Conservation (phyloP, 2,888 invertebrate genomes). For the Leucoptera coffeella region DNA sequence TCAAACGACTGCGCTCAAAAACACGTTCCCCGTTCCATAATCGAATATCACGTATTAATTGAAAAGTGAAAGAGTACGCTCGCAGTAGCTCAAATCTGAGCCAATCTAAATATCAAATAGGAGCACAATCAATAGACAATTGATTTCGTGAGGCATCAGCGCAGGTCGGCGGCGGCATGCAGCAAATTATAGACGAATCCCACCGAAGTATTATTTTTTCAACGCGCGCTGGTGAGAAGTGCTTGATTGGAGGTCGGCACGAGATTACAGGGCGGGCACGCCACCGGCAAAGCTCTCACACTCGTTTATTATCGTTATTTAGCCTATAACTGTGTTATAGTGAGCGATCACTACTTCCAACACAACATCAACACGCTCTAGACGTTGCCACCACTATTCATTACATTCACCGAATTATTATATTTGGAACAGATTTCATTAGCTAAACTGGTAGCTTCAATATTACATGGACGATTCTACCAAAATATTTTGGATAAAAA, state of each 20-base stretch:
- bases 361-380: slow-evolving; percentile 7
- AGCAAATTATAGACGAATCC: slow-evolving; percentile 48
- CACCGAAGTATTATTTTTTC: slow-evolving; percentile 48
- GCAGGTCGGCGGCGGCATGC: slow-evolving; percentile 22
- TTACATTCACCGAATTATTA: background rate
- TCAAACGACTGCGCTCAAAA: too few species aligned
- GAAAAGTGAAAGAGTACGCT: too few species aligned
- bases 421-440: too few species aligned
- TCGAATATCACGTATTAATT: too few species aligned
- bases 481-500: too few species aligned
- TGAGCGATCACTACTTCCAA: slow-evolving; percentile 41
- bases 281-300: slow-evolving; percentile 36
- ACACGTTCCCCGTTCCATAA: too few species aligned
- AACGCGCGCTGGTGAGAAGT: slow-evolving; percentile 50
- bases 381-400: too few species aligned
- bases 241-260: slow-evolving; percentile 47
- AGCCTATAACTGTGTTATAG: slow-evolving; percentile 41
- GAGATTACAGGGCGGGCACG: slow-evolving; percentile 45
- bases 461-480: too few species aligned
- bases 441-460: too few species aligned
- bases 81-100: too few species aligned
- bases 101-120: too few species aligned
- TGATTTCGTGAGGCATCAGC: slow-evolving; percentile 4
- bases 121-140: slow-evolving; percentile 2
- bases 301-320: slow-evolving; percentile 43